Conservation (phyloP, 1,140 invertebrate genomes). For the Sitodiplosis mosellana region DNA sequence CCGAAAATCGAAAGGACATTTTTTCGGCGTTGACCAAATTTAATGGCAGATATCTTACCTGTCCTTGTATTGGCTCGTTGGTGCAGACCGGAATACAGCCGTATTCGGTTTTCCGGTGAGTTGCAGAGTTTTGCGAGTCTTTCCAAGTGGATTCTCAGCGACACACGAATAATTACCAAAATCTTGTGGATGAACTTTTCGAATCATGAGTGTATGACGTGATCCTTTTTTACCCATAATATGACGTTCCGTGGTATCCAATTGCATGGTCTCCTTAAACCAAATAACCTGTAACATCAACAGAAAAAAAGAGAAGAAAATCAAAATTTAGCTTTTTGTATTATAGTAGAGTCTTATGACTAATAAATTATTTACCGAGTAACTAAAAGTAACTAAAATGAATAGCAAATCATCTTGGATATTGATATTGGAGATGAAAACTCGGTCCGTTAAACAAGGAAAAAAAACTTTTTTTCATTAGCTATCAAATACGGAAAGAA, state of each 20-base stretch:
- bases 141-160: constrained; percentile 44
- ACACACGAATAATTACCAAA: constrained; percentile 47
- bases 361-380: too few relatives aligned
- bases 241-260: constrained; percentile 41
- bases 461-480: background rate
- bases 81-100: constrained; percentile 39
- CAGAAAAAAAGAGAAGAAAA: constrained; percentile 5
- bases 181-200: constrained; percentile 42
- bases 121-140: constrained; percentile 38
- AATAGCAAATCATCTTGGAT: too few relatives aligned
- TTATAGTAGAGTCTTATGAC: too few relatives aligned
- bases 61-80: constrained; percentile 36
- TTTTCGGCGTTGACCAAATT: background rate
- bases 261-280: constrained; percentile 45
- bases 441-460: too few relatives aligned
- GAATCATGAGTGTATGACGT: constrained; percentile 41
- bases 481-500: too few relatives aligned
- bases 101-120: constrained; percentile 46
- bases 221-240: constrained; percentile 42
- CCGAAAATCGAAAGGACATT: background rate
- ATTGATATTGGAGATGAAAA: too few relatives aligned
- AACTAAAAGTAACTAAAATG: too few relatives aligned
- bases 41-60: constrained; percentile 16
- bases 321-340: too few relatives aligned
- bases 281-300: constrained; percentile 43